A percentile compares a stretch with the other conserved stretches of the same genome.
These are phyloP conservation scores for Rhagoletis pomonella DNA, from an alignment of 1,140 invertebrate species.

Conservation along the genomic window DNA sequence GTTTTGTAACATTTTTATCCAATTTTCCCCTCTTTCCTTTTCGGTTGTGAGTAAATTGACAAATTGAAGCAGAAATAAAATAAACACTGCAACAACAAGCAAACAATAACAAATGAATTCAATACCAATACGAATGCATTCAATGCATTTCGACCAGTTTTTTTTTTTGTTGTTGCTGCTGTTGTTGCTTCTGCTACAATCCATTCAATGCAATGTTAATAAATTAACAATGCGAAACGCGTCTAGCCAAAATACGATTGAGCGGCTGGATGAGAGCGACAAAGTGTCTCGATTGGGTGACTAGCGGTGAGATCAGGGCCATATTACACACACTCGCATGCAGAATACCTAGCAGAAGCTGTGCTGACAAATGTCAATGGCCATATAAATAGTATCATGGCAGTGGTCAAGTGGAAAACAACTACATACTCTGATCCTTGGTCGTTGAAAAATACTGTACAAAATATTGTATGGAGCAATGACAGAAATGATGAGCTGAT, in stretches of 20 bases:
- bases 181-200: background rate
- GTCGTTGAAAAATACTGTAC: background rate
- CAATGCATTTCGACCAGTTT: background rate
- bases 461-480: background rate
- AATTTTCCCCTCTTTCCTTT: background rate
- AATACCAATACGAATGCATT: slow-evolving; percentile 36
- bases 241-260: slow-evolving; percentile 39
- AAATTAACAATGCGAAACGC: slow-evolving; percentile 49
- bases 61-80: slow-evolving; percentile 38
- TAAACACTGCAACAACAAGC: slow-evolving; percentile 11
- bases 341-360: background rate
- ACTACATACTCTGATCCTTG: background rate
- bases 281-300: background rate
- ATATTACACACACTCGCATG: background rate
- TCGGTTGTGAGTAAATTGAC: slow-evolving; percentile 7
- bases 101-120: slow-evolving; percentile 35
- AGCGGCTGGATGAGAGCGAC: background rate
- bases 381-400: background rate
- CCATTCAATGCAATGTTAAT: slow-evolving; percentile 46
- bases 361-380: slow-evolving; percentile 15
- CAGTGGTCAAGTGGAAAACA: background rate
- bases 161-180: background rate
- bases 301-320: background rate
- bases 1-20: no score
- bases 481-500: background rate